Conservation (phyloP, 2,888 invertebrate genomes). For the Rhamnusium bicolor region DNA sequence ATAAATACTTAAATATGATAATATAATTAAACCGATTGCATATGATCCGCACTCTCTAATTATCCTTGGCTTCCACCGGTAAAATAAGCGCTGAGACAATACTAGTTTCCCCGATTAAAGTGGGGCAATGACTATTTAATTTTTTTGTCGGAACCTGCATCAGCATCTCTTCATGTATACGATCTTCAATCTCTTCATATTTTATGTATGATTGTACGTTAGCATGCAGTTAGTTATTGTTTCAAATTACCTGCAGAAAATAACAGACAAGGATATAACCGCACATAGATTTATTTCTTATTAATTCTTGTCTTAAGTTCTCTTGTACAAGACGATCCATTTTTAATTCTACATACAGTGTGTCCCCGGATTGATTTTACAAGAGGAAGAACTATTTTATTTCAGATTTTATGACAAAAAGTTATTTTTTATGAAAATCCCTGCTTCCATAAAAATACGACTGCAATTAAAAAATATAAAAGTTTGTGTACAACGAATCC, state of each 20-base stretch:
- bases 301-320: neutral
- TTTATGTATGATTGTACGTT: neutral
- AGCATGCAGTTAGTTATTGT: constrained; percentile 1
- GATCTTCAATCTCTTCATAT: constrained; percentile 13
- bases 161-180: constrained; percentile 19
- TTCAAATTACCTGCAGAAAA: neutral
- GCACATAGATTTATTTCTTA: neutral
- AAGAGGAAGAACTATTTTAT: too few species aligned
- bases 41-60: constrained; percentile 1
- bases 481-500: too few species aligned
- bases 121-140: constrained; percentile 43
- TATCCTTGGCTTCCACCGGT: constrained; percentile 7
- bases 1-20: too few species aligned
- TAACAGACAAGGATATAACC: neutral
- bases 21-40: constrained; percentile 13
- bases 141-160: constrained; percentile 22
- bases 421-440: too few species aligned
- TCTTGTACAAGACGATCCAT: neutral
- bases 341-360: too few species aligned
- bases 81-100: constrained; percentile 36
- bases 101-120: constrained; percentile 47
- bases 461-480: too few species aligned
- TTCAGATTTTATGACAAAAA: too few species aligned
- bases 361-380: too few species aligned
- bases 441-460: too few species aligned